These are phyloP conservation scores for Chamaea fasciata DNA, from an alignment of 2,113 vertebrate species.

Conservation along the genomic window DNA sequence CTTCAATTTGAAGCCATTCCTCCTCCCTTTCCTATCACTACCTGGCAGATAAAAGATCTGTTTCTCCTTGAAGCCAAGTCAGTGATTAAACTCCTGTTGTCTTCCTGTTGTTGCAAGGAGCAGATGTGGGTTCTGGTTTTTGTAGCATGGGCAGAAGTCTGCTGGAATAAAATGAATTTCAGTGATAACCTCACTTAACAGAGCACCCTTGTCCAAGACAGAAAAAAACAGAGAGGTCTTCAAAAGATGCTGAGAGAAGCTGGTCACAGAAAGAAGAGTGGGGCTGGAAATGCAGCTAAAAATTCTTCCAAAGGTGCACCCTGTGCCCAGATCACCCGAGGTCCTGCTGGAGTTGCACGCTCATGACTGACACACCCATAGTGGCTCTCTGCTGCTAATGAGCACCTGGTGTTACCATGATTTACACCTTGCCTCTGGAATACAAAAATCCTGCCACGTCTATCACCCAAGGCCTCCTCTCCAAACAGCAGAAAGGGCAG, in stretches of 20 bases:
- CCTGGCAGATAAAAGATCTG: not conserved
- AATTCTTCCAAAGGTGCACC: not conserved
- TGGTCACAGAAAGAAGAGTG: not conserved
- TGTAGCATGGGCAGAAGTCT: not conserved
- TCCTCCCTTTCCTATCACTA: not conserved
- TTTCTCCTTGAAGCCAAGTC: not conserved
- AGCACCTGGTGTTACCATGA: accelerated
- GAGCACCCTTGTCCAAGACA: not conserved
- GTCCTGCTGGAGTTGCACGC: not conserved
- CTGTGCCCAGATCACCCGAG: too few species aligned
- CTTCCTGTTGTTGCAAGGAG: not conserved
- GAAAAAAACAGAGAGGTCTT: not conserved
- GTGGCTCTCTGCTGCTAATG: not conserved
- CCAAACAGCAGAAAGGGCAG: not conserved
- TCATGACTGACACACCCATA: accelerated
- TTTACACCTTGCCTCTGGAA: not conserved
- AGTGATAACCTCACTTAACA: not conserved
- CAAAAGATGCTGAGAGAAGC: not conserved
- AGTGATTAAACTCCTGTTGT: not conserved
- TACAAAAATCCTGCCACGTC: not conserved
- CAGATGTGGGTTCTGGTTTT: not conserved
- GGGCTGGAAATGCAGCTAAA: not conserved
- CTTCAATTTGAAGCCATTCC: not conserved
- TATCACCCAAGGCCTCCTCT: not conserved
- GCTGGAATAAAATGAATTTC: not conserved